Conservation (phyloP, 2,797 vertebrate species). For the Coracias cyanogaster region DNA sequence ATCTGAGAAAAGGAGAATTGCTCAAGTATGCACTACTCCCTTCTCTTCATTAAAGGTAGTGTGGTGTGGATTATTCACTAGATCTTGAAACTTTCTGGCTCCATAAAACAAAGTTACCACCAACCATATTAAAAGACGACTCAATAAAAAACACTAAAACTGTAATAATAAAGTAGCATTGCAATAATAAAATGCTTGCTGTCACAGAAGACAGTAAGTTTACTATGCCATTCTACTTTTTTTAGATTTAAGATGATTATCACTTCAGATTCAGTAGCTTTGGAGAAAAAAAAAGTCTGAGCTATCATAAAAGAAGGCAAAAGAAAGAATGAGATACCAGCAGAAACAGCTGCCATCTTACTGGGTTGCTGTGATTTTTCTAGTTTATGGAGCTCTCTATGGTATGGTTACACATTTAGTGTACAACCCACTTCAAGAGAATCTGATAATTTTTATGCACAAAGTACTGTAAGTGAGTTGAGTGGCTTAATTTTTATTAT, state of each 20-base stretch:
- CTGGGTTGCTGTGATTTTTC: background rate
- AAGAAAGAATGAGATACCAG: background rate
- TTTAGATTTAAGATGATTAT: background rate
- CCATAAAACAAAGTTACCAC: constrained; percentile 40
- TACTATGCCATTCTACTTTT: background rate
- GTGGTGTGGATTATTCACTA: constrained; percentile 50
- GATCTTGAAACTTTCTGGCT: constrained; percentile 30
- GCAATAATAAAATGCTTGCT: constrained; percentile 21
- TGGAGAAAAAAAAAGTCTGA: background rate
- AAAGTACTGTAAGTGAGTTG: background rate
- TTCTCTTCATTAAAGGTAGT: constrained; percentile 66
- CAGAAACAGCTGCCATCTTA: background rate
- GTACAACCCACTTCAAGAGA: background rate
- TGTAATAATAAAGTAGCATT: background rate
- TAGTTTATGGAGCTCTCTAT: background rate
- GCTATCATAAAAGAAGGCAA: background rate
- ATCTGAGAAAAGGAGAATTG: constrained; percentile 48
- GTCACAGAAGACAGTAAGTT: background rate
- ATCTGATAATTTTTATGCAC: background rate
- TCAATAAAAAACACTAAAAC: constrained; percentile 3
- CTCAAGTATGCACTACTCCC: constrained; percentile 58
- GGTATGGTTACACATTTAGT: background rate
- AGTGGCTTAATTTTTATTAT: background rate
- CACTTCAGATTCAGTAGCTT: background rate
- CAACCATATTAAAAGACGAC: background rate